Percentiles rank a stretch among this genome's conserved stretches.
Evolutionary conservation across 1,140 invertebrate genomes (phyloP).

Genomic region (Popillia japonica): DNA sequence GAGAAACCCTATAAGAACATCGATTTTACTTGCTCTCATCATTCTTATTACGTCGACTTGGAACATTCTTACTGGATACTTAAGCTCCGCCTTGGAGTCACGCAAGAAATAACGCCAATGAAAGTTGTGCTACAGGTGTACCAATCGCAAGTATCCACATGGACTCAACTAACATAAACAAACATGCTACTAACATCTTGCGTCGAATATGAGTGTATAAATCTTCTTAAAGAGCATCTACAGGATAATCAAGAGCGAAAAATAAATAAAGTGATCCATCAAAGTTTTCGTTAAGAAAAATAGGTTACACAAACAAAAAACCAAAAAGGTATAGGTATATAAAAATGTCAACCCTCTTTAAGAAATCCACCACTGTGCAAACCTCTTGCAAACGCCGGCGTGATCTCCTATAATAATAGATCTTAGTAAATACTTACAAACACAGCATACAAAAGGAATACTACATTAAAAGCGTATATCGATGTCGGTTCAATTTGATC

Average conservation of each 20-base stretch:
- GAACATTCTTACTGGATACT: conserved; percentile 30
- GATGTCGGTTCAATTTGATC: conserved; percentile 12
- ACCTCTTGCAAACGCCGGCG: conserved; percentile 1
- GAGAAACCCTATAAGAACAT: background rate
- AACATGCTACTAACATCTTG: background rate
- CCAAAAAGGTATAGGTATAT: background rate
- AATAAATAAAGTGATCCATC: background rate
- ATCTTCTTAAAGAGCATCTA: background rate
- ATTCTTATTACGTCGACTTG: conserved; percentile 7
- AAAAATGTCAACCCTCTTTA: conserved; percentile 28
- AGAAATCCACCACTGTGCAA: conserved; percentile 27
- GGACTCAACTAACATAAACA: background rate
- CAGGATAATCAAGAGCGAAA: background rate
- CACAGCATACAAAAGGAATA: conserved; percentile 1
- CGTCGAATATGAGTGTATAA: background rate
- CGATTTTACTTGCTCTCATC: background rate
- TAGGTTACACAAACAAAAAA: background rate
- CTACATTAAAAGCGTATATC: conserved; percentile 17
- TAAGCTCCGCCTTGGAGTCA: conserved; percentile 23
- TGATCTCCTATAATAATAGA: background rate
- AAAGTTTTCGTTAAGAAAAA: background rate
- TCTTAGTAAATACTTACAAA: background rate
- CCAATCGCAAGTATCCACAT: background rate
- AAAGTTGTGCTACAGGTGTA: conserved; percentile 22
- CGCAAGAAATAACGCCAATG: conserved; percentile 32